Percentiles rank a stretch among this genome's conserved stretches.
Conservation (phyloP, 1,140 invertebrate genomes). For the Trachelipus rathkii region DNA sequence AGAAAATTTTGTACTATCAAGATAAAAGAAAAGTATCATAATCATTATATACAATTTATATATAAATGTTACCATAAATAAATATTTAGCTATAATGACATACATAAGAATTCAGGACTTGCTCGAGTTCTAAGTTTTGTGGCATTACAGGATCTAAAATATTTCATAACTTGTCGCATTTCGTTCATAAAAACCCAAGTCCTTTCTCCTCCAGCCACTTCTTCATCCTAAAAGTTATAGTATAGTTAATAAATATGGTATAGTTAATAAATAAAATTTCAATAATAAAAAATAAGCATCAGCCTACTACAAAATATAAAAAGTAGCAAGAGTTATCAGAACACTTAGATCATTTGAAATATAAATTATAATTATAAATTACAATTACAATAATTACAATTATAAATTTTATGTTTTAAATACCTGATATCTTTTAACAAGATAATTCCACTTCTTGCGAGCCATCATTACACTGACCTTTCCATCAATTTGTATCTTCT, state of each 20-base stretch:
- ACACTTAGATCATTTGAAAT: too few species aligned
- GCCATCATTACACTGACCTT: slow-evolving; percentile 44
- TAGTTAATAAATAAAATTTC: too few species aligned
- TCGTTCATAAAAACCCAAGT: slow-evolving; percentile 44
- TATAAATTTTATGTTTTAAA: background rate
- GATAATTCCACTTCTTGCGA: slow-evolving; percentile 45
- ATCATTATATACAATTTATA: too few species aligned
- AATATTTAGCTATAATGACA: background rate
- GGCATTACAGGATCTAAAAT: slow-evolving; percentile 38
- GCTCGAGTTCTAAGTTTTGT: slow-evolving; percentile 42
- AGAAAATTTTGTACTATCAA: too few species aligned
- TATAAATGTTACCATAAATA: too few species aligned
- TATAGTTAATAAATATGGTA: too few species aligned
- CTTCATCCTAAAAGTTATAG: slow-evolving; percentile 30
- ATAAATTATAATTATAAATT: slow-evolving; percentile 12
- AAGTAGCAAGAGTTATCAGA: too few species aligned
- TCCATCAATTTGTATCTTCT: slow-evolving; percentile 35
- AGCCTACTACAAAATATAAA: too few species aligned
- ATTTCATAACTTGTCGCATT: slow-evolving; percentile 44
- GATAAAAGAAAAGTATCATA: too few species aligned
- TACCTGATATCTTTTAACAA: slow-evolving; percentile 44
- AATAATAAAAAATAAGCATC: too few species aligned
- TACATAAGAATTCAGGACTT: slow-evolving; percentile 43
- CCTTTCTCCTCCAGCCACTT: slow-evolving; percentile 41
- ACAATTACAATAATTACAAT: slow-evolving; percentile 17